Percentiles rank a stretch among this genome's conserved stretches.
Evolutionary conservation across 2,888 invertebrate species (phyloP).

Genomic region (Meganola albula): DNA sequence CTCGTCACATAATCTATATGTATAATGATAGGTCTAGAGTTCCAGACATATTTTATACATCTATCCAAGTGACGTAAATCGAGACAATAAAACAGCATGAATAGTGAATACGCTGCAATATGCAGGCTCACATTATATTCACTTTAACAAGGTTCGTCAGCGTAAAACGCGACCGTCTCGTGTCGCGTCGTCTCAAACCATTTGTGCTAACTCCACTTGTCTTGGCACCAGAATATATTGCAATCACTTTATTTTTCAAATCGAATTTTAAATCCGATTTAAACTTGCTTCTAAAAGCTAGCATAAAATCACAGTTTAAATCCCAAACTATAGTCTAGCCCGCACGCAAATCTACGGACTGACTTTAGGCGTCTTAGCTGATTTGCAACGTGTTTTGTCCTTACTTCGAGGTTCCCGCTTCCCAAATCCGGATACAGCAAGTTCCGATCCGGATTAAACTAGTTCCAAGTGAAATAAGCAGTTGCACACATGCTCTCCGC

Average conservation of each 20-base stretch:
- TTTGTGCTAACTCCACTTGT: slow-evolving; percentile 49
- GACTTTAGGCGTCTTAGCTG: slow-evolving; percentile 34
- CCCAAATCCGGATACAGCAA: slow-evolving; percentile 58
- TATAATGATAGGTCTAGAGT: no score
- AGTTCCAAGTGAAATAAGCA: slow-evolving; percentile 66
- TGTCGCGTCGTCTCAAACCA: slow-evolving; percentile 34
- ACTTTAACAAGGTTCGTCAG: slow-evolving; percentile 74
- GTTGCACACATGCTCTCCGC: slow-evolving; percentile 59
- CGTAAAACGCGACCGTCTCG: slow-evolving; percentile 47
- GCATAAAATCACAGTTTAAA: slow-evolving; percentile 19
- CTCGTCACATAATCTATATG: no score
- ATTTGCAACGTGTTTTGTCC: slow-evolving; percentile 35
- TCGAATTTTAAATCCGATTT: slow-evolving; percentile 7
- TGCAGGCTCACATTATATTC: slow-evolving; percentile 56
- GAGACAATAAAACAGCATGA: slow-evolving; percentile 58
- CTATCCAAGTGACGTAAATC: slow-evolving; percentile 24
- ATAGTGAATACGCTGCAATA: slow-evolving; percentile 55
- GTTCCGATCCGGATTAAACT: slow-evolving; percentile 62
- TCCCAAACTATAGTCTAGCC: no score
- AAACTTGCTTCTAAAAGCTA: slow-evolving; percentile 17
- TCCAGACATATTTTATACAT: slow-evolving; percentile 11
- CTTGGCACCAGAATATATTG: slow-evolving; percentile 45
- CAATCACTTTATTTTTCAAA: slow-evolving; percentile 28
- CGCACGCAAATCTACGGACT: no score
- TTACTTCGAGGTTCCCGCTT: slow-evolving; percentile 48